Conservation (phyloP, 2,113 vertebrate species). For the Ciconia boyciana region DNA sequence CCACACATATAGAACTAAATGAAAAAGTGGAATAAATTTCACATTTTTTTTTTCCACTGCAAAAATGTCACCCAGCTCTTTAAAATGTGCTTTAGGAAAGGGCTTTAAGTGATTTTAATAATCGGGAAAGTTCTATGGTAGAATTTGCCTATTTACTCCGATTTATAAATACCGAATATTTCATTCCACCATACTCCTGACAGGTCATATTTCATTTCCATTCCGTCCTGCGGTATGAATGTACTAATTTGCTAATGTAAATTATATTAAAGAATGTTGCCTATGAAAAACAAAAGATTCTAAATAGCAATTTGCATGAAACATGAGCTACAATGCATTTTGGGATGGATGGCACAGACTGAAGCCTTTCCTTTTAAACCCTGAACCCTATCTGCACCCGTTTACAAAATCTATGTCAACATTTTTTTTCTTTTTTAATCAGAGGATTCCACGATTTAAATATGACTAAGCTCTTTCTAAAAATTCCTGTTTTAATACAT, state of each 20-base stretch:
- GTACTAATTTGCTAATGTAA: constrained; percentile 39
- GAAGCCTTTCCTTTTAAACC: constrained; percentile 1
- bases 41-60: constrained; percentile 48
- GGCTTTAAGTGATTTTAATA: constrained; percentile 60
- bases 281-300: background rate
- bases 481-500: constrained; percentile 6
- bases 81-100: constrained; percentile 46
- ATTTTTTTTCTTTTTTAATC: background rate
- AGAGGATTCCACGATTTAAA: background rate
- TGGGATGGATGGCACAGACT: background rate
- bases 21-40: constrained; percentile 76
- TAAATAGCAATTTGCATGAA: constrained; percentile 25
- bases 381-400: background rate
- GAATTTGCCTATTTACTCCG: constrained; percentile 56
- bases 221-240: background rate
- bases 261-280: constrained; percentile 28
- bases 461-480: constrained; percentile 14
- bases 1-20: constrained; percentile 88
- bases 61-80: constrained; percentile 65
- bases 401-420: background rate
- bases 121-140: constrained; percentile 28
- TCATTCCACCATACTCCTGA: constrained; percentile 42
- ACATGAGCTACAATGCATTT: background rate
- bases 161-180: constrained; percentile 58
- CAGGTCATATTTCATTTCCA: constrained; percentile 46